Evolutionary conservation across 2,113 vertebrate genomes (phyloP).

Genomic region (Cynopterus brachyotis): DNA sequence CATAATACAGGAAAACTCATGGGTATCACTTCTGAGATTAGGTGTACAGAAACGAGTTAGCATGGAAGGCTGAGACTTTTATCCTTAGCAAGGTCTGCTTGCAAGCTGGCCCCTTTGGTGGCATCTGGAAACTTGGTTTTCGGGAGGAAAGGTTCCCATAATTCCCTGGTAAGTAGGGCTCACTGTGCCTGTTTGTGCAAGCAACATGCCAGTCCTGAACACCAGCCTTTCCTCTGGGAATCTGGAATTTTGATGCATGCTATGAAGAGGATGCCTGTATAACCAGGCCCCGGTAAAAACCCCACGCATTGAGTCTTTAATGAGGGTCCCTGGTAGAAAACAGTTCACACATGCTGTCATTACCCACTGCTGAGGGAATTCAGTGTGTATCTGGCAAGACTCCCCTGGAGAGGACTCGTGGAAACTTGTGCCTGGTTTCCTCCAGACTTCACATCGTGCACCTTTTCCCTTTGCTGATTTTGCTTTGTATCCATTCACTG

Average conservation of each 20-base stretch:
- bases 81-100: not conserved
- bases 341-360: not conserved
- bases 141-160: not conserved
- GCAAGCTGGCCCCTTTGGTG: not conserved
- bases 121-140: not conserved
- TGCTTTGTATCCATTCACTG: not conserved
- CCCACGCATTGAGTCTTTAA: not conserved
- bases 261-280: not conserved
- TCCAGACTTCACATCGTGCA: not conserved
- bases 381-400: not conserved
- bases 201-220: accelerated
- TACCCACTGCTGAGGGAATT: not conserved
- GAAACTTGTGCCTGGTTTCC: not conserved
- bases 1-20: not conserved
- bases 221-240: not conserved
- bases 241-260: not conserved
- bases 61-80: not conserved
- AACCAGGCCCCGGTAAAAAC: not conserved
- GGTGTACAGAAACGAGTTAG: not conserved
- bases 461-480: not conserved
- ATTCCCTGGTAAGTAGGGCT: not conserved
- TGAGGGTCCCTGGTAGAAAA: not conserved
- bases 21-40: not conserved
- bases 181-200: not conserved
- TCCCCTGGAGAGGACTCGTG: not conserved